phyloP scores from a whole-genome alignment of 2,888 invertebrate genomes.

The Drosophila picticornis region DNA sequence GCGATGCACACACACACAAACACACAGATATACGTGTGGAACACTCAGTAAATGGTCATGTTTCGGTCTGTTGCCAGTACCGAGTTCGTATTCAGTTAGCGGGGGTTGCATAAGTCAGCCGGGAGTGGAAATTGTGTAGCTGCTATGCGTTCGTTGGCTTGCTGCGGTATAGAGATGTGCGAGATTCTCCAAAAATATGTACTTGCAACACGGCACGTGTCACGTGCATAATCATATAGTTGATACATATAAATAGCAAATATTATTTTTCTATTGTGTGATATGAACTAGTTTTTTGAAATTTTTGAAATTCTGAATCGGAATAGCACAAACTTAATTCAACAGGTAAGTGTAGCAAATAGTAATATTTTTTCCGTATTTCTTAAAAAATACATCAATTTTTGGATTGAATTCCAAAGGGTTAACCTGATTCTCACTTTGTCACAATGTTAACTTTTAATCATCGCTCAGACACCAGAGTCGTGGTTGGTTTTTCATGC shows the following conservation, averaged over 20 bases:
- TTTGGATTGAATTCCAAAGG: not conserved
- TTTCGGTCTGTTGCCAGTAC: conserved; percentile 72
- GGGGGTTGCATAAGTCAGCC: not conserved
- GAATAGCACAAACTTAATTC: not conserved
- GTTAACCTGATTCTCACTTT: not conserved
- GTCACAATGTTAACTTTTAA: not conserved
- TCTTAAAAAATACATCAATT: not conserved
- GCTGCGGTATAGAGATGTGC: conserved; percentile 5
- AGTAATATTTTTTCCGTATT: too few relatives aligned
- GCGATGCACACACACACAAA: conserved; percentile 20
- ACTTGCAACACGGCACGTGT: not conserved
- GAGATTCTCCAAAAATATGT: not conserved
- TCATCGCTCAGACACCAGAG: not conserved
- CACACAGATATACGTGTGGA: conserved; percentile 40
- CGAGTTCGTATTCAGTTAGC: conserved; percentile 22
- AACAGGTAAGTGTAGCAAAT: too few relatives aligned
- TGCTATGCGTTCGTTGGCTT: conserved; percentile 6
- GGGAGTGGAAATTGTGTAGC: not conserved
- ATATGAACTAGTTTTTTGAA: not conserved
- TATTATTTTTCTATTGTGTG: not conserved
- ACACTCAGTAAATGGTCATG: conserved; percentile 74
- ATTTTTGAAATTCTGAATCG: not conserved
- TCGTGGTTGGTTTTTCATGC: not conserved
- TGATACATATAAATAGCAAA: not conserved
- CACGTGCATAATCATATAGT: not conserved